A percentile compares a stretch with the other conserved stretches of the same genome.
Evolutionary conservation across 2,888 invertebrate species (phyloP).

Genomic region (Eudemis profundana): DNA sequence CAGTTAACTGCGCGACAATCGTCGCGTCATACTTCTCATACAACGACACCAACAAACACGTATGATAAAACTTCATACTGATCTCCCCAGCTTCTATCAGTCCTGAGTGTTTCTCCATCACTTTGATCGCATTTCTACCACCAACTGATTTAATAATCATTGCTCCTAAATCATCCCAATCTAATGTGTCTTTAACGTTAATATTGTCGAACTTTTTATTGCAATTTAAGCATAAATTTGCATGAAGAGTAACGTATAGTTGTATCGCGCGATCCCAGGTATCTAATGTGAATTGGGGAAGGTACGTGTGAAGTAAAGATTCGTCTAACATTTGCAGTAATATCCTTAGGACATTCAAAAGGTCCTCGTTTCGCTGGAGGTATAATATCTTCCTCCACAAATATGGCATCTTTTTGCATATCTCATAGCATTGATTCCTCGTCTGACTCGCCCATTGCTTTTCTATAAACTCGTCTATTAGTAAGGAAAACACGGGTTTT

Average conservation of each 20-base stretch:
- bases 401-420: slow-evolving; percentile 86
- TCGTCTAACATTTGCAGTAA: slow-evolving; percentile 87
- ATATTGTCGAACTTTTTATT: slow-evolving; percentile 77
- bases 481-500: slow-evolving; percentile 78
- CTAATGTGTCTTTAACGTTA: slow-evolving; percentile 77
- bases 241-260: slow-evolving; percentile 83
- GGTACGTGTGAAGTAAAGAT: slow-evolving; percentile 80
- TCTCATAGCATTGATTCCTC: slow-evolving; percentile 76
- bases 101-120: slow-evolving; percentile 84
- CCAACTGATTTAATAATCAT: slow-evolving; percentile 87
- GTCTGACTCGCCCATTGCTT: slow-evolving; percentile 76
- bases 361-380: slow-evolving; percentile 76
- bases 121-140: slow-evolving; percentile 82
- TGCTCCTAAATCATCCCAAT: slow-evolving; percentile 86
- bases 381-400: slow-evolving; percentile 86
- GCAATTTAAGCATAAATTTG: slow-evolving; percentile 87
- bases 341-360: slow-evolving; percentile 82
- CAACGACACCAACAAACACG: slow-evolving; percentile 79
- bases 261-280: slow-evolving; percentile 85
- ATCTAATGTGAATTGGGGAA: slow-evolving; percentile 83
- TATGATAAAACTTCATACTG: slow-evolving; percentile 86
- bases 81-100: slow-evolving; percentile 85
- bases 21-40: slow-evolving; percentile 75
- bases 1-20: slow-evolving; percentile 65
- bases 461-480: slow-evolving; percentile 85